phyloP scores from a whole-genome alignment of 2,888 invertebrate species.

The Oligia latruncula region DNA sequence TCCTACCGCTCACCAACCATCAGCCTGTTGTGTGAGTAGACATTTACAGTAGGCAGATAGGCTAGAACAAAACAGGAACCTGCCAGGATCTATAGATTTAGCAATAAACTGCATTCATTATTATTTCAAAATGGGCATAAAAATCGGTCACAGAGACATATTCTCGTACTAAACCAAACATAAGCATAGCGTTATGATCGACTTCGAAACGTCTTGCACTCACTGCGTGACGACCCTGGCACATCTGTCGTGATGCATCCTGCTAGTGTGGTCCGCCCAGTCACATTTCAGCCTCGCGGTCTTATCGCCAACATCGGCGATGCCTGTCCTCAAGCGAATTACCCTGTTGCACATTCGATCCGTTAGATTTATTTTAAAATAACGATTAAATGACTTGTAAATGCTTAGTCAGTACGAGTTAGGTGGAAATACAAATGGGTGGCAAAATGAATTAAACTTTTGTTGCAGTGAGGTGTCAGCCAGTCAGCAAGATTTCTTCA shows the following conservation, averaged over 20 bases:
- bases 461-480: constrained; percentile 95
- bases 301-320: neutral
- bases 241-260: neutral
- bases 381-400: neutral
- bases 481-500: constrained; percentile 98
- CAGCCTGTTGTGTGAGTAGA: constrained; percentile 79
- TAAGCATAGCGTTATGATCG: neutral
- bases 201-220: neutral
- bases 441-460: constrained; percentile 22
- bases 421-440: neutral
- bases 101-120: neutral
- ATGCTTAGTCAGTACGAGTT: too few relatives aligned
- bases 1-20: constrained; percentile 83
- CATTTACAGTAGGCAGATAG: neutral
- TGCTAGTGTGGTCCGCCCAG: neutral
- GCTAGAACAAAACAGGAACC: neutral
- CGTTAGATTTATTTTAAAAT: neutral
- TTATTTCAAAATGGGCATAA: too few relatives aligned
- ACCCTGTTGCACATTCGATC: neutral
- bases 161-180: neutral
- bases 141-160: neutral
- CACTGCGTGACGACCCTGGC: neutral
- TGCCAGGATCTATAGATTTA: too few relatives aligned
- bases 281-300: neutral
- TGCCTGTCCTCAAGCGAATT: neutral